phyloP scores from a whole-genome alignment of 2,797 vertebrate genomes.

The Octomys mimax region DNA sequence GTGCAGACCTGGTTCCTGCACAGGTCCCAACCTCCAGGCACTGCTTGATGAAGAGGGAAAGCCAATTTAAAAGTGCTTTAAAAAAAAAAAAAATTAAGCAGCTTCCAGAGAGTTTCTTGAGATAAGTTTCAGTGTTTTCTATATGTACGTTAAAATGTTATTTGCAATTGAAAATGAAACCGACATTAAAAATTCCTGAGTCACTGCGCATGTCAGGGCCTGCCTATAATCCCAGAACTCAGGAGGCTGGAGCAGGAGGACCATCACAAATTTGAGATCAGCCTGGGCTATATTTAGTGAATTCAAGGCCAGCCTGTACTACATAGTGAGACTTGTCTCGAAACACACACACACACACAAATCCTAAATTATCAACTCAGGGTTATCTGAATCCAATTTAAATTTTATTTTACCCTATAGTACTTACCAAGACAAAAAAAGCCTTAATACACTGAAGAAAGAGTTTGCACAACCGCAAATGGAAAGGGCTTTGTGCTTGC shows the following conservation, averaged over 20 bases:
- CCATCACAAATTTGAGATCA: neutral
- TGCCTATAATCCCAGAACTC: neutral
- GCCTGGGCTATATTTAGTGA: neutral
- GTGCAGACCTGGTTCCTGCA: neutral
- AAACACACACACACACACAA: neutral
- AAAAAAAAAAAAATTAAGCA: neutral
- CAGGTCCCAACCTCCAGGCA: neutral
- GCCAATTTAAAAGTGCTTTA: conserved; percentile 1
- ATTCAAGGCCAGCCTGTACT: neutral
- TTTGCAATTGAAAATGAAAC: conserved; percentile 57
- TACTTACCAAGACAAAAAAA: conserved; percentile 19
- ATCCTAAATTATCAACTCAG: conserved; percentile 24
- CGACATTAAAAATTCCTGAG: conserved; percentile 2
- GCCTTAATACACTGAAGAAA: conserved; percentile 31
- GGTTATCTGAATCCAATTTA: conserved; percentile 14
- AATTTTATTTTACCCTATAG: conserved; percentile 18
- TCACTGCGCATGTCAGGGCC: neutral
- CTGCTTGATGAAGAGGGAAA: neutral
- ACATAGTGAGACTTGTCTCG: neutral
- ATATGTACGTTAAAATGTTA: neutral
- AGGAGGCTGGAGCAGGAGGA: neutral
- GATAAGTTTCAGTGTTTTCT: conserved; percentile 45
- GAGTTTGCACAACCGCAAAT: conserved; percentile 41
- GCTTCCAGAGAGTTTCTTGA: conserved; percentile 47
- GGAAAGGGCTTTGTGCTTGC: conserved; percentile 20